Percentiles rank a stretch among this genome's conserved stretches.
phyloP scores from a whole-genome alignment of 2,797 vertebrate species.

The Hyperoplus lanceolatus region DNA sequence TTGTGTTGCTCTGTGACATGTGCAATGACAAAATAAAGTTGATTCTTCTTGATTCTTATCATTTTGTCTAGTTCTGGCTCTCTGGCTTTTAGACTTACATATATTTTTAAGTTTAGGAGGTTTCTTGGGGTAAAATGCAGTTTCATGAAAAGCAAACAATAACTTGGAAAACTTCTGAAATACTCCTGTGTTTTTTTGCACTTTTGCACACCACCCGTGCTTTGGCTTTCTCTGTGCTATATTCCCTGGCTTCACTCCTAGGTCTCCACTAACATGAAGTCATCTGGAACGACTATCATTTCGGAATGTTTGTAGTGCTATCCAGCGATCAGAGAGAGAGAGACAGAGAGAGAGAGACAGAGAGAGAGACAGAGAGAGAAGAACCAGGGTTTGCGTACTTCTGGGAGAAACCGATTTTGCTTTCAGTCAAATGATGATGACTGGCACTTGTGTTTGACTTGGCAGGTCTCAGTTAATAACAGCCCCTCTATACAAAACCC shows the following conservation, averaged over 20 bases:
- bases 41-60: constrained; percentile 18
- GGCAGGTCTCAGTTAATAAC: constrained; percentile 67
- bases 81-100: neutral
- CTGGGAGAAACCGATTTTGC: constrained; percentile 35
- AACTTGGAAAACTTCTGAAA: constrained; percentile 6
- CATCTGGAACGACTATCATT: constrained; percentile 36
- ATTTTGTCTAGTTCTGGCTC: neutral
- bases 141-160: neutral
- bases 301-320: constrained; percentile 38
- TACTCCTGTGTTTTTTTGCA: constrained; percentile 13
- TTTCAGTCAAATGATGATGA: constrained; percentile 64
- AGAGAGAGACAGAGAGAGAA: constrained; percentile 17
- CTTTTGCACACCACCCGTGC: constrained; percentile 8
- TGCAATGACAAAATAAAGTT: too few relatives aligned
- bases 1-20: too few relatives aligned
- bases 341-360: neutral
- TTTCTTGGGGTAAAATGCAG: neutral
- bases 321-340: constrained; percentile 27
- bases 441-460: constrained; percentile 72
- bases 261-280: constrained; percentile 47
- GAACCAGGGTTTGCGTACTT: constrained; percentile 29
- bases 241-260: constrained; percentile 22
- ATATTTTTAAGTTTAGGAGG: neutral
- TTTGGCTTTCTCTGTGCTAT: constrained; percentile 3
- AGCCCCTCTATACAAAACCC: constrained; percentile 44